Evolutionary conservation across 2,113 vertebrate genomes (phyloP), one percentile per base, ranked within the genome.

Genomic region (Melanerpes formicivorus): DNA sequence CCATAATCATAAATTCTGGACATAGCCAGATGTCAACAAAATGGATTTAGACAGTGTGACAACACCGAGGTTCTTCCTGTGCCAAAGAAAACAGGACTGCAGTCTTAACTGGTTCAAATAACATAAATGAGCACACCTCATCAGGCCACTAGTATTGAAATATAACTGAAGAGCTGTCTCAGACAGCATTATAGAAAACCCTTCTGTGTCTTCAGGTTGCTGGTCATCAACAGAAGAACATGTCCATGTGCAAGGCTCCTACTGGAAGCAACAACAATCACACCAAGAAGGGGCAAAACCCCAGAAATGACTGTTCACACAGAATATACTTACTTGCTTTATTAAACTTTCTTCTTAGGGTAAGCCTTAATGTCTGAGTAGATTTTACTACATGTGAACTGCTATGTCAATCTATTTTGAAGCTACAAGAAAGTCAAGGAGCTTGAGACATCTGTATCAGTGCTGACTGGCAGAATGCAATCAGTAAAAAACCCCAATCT

Each of bases 281-380:
- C 32, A 26, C 7, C 1, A 6, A 65, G 6, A 0, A 0, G n/a
- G 40, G 22, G 37, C 21, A 84, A 67, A 90, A 84, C 1, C 18
- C 74, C 54, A 75, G 13, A 55, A 64, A 37, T 0, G 0, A 63
- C 4, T 1, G 12, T 56, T 90, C 62, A 84, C 32, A 15, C 5
- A 52, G 21, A 83, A 64, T 17, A 30, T 4, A 26, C 8, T 16
- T 8, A 13, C 1, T 7, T 86, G 40, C 30, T 84, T 93, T 32
- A 71, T 60, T 71, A 72, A 63, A 67, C 9, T 46, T 29, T 5
- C 65, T 71, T 60, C 42, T 84, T 44, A 34, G 50, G 5, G 55
- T 62, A n/a, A 80, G 37, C 54, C 6, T 19, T 19, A 2, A 86
- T 74, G 15, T n/a, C 29, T 55, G 63, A 55, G 60, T 23, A 64